Evolutionary conservation across 2,888 invertebrate species (phyloP), one percentile per base, ranked within the genome.

Genomic region (Osedax frankpressi): DNA sequence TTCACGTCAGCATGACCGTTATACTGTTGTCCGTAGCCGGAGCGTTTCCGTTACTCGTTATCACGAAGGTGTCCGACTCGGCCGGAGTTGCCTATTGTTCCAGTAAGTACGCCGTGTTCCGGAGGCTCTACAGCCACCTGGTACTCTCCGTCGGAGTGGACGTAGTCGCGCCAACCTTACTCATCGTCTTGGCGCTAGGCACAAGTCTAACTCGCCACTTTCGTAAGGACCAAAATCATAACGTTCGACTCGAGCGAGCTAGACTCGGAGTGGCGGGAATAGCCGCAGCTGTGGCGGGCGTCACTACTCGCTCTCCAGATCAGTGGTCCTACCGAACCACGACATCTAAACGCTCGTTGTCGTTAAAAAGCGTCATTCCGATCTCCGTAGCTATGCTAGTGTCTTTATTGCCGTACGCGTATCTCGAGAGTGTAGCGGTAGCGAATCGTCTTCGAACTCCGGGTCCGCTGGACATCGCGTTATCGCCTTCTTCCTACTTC

Each of bases 41-140:
- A n/a, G 70, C 74, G 19, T 76, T 76, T 44, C 76, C 76, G n/a
- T 72, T 76, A 25, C 72, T 76, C 3, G 76, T 76, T 6, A 74
- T 76, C 28, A 71, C 73, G 11, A 3, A 27, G 3, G 68, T 25
- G 27, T 59, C 72, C 0, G 59, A 19, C 11, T 44, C 44, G 1
- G n/a, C 11, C 26, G n/a, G n/a, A n/a, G n/a, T n/a, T n/a, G n/a
- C n/a, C n/a, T n/a, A n/a, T n/a, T 76, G 76, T 65, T 69, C 75
- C 24, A 75, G 75, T 63, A 72, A 73, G 28, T 76, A 76, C 70
- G 29, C 19, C 28, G 70, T 74, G 14, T 76, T 76, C 72, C 73
- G 44, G 27, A 67, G 71, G 14, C 27, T 76, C 63, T 76, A 76
- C 74, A 70, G 73, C 2, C 70, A 63, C 44, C n/a, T 76, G 2